Evolutionary conservation across 92 coral and sea anemone genomes (phyloP).

Genomic region (Metridium senile): DNA sequence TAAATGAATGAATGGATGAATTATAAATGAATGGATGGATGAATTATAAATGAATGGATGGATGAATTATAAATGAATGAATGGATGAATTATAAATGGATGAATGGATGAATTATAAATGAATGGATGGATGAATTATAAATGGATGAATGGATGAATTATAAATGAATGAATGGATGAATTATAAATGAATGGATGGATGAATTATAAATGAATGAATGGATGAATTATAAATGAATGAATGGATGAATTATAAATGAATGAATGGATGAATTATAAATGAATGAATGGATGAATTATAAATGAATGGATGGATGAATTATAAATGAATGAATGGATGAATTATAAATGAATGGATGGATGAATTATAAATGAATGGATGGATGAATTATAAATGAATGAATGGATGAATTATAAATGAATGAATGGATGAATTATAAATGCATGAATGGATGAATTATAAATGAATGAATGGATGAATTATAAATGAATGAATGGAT

Average conservation of each 20-base stretch:
- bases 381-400: not conserved
- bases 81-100: not conserved
- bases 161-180: not conserved
- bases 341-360: not conserved
- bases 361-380: not conserved
- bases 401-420: not conserved
- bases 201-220: not conserved
- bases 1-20: not conserved
- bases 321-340: not conserved
- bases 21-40: not conserved
- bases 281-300: not conserved
- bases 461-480: not conserved
- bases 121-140: not conserved
- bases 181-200: not conserved
- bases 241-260: not conserved
- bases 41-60: not conserved
- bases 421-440: not conserved
- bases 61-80: not conserved
- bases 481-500: not conserved
- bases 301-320: not conserved
- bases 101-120: not conserved
- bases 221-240: not conserved
- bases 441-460: not conserved
- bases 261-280: not conserved
- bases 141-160: not conserved